These are phyloP conservation scores for Carassius auratus DNA, from an alignment of 2,113 vertebrate genomes.

Conservation along the genomic window DNA sequence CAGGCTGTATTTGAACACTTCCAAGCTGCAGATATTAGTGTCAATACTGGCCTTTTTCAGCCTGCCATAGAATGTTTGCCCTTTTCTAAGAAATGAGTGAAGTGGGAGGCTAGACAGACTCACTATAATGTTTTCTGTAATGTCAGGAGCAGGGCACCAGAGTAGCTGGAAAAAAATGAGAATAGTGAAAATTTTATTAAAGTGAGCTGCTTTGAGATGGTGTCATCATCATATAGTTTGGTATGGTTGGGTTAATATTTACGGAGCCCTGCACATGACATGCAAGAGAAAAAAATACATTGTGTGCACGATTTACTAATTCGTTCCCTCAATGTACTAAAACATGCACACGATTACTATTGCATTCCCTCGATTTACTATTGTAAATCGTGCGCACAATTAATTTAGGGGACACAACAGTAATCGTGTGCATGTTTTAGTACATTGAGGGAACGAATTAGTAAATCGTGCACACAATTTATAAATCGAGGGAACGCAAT, in stretches of 20 bases:
- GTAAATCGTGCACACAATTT: no score
- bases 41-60: conserved; percentile 57
- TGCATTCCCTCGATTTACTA: no score
- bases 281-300: no score
- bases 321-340: no score
- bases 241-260: not conserved
- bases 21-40: conserved; percentile 67
- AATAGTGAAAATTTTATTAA: not conserved
- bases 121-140: not conserved
- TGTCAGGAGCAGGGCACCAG: conserved; percentile 16
- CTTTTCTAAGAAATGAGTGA: conserved; percentile 30
- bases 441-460: no score
- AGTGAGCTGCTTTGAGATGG: not conserved
- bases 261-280: no score
- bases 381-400: no score
- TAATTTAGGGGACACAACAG: no score
- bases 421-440: no score
- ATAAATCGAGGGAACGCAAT: no score
- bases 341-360: no score
- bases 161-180: not conserved
- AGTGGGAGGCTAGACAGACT: conserved; percentile 49
- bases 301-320: no score
- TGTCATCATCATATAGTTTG: not conserved
- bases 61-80: conserved; percentile 50
- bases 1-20: conserved; percentile 72